Percentiles rank a stretch among this genome's conserved stretches.
These are phyloP conservation scores for Drosophila paramelanica DNA, from an alignment of 2,888 invertebrate genomes.

Conservation along the genomic window DNA sequence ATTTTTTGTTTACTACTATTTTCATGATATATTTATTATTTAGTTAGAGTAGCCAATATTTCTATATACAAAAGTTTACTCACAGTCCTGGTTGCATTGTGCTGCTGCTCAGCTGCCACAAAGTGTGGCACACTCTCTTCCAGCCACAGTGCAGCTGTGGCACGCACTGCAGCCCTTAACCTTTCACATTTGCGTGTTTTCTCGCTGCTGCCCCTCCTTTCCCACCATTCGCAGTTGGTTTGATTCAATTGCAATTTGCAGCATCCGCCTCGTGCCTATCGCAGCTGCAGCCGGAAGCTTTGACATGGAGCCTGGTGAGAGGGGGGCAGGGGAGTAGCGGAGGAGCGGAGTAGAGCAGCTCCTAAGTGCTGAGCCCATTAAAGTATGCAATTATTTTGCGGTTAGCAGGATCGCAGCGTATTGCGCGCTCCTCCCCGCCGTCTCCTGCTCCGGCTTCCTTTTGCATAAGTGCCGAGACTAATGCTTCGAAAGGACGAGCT, in stretches of 20 bases:
- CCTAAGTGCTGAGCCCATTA: constrained; percentile 76
- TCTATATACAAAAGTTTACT: not conserved
- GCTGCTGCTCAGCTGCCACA: constrained; percentile 6
- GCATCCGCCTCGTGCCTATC: constrained; percentile 37
- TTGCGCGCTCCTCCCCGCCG: not conserved
- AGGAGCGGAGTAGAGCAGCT: constrained; percentile 5
- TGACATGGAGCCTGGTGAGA: constrained; percentile 1
- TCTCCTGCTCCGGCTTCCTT: not conserved
- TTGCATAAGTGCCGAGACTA: constrained; percentile 13
- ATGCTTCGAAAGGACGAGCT: constrained; percentile 12
- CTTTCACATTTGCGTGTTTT: constrained; percentile 66
- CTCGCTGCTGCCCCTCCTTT: constrained; percentile 5
- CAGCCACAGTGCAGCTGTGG: constrained; percentile 9
- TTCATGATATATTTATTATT: no score
- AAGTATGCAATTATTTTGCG: constrained; percentile 78
- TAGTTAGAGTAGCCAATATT: no score
- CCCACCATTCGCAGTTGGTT: constrained; percentile 54
- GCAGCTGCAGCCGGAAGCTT: constrained; percentile 19
- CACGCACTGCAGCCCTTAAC: constrained; percentile 60
- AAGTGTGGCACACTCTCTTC: constrained; percentile 21
- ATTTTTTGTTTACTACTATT: no score
- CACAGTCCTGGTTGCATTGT: not conserved
- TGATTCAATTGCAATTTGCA: constrained; percentile 75
- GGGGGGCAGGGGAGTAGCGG: no score
- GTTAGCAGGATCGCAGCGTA: constrained; percentile 36